Conservation (phyloP, 35 echinoderm and acorn worm genomes). For the Apostichopus japonicus region DNA sequence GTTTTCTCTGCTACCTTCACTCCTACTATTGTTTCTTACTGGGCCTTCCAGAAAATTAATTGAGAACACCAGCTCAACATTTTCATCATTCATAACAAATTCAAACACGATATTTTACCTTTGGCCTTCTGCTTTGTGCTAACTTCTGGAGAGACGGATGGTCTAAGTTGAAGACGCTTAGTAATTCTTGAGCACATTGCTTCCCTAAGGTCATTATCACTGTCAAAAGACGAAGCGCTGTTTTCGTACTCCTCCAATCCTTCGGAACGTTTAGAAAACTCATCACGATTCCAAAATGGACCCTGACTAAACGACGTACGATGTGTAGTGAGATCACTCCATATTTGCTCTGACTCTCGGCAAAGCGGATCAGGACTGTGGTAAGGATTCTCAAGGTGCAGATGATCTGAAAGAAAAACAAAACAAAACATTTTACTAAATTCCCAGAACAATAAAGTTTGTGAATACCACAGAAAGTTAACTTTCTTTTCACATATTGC, state of each 20-base stretch:
- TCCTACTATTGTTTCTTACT: no score
- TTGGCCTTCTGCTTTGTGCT: conserved; percentile 18
- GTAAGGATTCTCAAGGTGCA: background rate
- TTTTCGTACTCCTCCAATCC: background rate
- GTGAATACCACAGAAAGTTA: no score
- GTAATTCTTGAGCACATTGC: conserved; percentile 34
- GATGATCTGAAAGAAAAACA: background rate
- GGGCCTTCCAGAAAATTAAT: no score
- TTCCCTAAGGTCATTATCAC: conserved; percentile 24
- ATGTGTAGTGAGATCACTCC: conserved; percentile 1
- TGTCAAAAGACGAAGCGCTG: background rate
- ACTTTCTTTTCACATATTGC: no score
- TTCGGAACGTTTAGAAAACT: background rate
- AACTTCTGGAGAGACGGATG: conserved; percentile 17
- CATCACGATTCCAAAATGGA: conserved; percentile 34
- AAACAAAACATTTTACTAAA: background rate
- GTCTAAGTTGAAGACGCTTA: background rate
- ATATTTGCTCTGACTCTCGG: background rate
- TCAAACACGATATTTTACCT: background rate
- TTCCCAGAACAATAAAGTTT: background rate
- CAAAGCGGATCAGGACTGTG: conserved; percentile 1
- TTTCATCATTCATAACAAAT: no score
- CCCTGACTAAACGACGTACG: conserved; percentile 9
- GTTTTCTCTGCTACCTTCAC: no score
- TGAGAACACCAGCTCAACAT: no score